Percentiles rank a stretch among this genome's conserved stretches.
phyloP scores from a whole-genome alignment of 2,797 vertebrate species.

The Psittacula echo region DNA sequence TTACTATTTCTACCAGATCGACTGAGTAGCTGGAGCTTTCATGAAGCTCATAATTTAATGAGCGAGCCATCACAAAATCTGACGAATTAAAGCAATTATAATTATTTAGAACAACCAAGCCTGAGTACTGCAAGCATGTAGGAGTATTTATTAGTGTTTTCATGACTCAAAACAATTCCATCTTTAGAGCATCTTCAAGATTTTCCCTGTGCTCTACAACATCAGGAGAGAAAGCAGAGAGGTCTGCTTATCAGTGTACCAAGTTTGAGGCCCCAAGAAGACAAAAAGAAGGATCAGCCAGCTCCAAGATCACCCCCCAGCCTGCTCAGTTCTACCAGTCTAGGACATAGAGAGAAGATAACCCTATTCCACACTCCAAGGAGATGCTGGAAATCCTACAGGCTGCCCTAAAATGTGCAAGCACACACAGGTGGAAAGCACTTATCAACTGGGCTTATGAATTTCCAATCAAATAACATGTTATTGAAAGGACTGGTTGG shows the following conservation, averaged over 20 bases:
- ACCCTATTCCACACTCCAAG: not conserved
- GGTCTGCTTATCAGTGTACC: not conserved
- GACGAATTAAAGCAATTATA: not conserved
- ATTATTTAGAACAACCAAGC: not conserved
- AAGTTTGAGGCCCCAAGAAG: not conserved
- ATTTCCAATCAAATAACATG: not conserved
- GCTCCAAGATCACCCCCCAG: not conserved
- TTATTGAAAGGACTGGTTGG: not conserved
- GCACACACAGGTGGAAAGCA: not conserved
- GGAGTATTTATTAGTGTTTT: constrained; percentile 1
- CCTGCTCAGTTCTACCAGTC: not conserved
- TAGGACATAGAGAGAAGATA: not conserved
- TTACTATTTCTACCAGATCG: not conserved
- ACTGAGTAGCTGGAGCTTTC: not conserved
- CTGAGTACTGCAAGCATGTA: not conserved
- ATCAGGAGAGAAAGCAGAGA: not conserved
- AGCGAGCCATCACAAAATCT: not conserved
- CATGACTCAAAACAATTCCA: constrained; percentile 4
- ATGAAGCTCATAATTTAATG: not conserved
- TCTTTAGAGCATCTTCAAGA: constrained; percentile 4
- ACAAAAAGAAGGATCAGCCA: not conserved
- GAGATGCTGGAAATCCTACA: not conserved
- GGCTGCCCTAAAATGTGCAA: not conserved
- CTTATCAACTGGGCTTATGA: not conserved
- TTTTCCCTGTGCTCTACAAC: not conserved